Evolutionary conservation across 2,888 invertebrate species (phyloP), one percentile per base, ranked within the genome.

Genomic region (Baronia brevicornis): DNA sequence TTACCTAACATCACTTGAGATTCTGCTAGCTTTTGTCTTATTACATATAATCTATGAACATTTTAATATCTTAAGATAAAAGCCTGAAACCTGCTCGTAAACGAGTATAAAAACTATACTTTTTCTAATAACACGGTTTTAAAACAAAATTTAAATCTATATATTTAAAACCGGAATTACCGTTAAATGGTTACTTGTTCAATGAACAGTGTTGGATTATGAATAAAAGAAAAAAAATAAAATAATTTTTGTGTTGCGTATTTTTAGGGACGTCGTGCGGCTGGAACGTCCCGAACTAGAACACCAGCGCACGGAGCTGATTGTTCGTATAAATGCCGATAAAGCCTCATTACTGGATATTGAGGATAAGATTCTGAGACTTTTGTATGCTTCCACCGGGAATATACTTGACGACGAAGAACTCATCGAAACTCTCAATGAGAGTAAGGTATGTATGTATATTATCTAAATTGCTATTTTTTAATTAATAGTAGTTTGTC

Each of bases 331-430:
- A 43, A 95, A 95, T 52, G 80, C 89, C 0, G 95, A 96, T 59
- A 95, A 94, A 64, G 91, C 90, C 12, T 93, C 94, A 44, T 71
- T 97, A 35, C 88, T 95, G 41, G 89, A 88, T 28, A 91, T 97
- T 40, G 97, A 97, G 77, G 95, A 96, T 60, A 96, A 94, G 70
- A 96, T 97, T 40, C 79, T 97, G 5, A 88, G 89, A 46, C 85
- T 96, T 27, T 75, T 97, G 2, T 94, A 93, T 54, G 87, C 91
- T 24, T 91, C 94, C 0, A 90, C 94, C 40, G 96, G 95, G 3
- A 95, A 96, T 61, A 95, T 97, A 51, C 86, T 97, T 21, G 97
- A 97, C 61, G 96, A 97, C 59, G 97, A 97, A 61, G 94, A 94
- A 54, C 88, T 97, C 8, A 95, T 97, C 35, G 93, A 96, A 60